Percentiles rank a stretch among this genome's conserved stretches.
Evolutionary conservation across 2,113 vertebrate species (phyloP).

Genomic region (Dipodomys stephensi): DNA sequence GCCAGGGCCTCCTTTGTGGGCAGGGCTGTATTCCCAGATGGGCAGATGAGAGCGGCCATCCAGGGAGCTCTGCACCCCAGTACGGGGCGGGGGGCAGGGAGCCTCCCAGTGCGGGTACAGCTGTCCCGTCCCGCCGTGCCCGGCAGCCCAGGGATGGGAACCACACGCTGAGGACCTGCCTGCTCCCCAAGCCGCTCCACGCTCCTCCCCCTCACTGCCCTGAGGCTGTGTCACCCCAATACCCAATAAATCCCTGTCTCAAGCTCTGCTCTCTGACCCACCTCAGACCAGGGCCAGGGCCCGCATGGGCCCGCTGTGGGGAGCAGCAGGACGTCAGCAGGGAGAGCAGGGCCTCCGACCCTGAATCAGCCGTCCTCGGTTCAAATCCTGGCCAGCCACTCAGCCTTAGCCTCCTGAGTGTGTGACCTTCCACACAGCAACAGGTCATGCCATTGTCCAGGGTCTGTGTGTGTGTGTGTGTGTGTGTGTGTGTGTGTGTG

Average conservation of each 20-base stretch:
- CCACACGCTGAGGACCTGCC: rapidly evolving
- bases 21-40: not conserved
- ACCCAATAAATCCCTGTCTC: not conserved
- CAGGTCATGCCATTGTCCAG: not conserved
- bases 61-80: no score
- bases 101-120: rapidly evolving
- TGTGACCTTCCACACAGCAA: rapidly evolving
- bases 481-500: no score
- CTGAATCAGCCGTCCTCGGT: no score
- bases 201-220: not conserved
- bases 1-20: no score
- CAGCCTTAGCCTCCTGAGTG: no score
- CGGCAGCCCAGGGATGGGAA: not conserved
- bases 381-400: not conserved
- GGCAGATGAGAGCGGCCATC: not conserved
- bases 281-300: rapidly evolving
- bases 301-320: no score
- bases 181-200: not conserved
- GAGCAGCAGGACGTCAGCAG: not conserved
- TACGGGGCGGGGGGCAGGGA: not conserved
- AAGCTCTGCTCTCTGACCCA: not conserved
- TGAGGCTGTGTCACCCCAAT: no score
- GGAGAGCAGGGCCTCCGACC: rapidly evolving
- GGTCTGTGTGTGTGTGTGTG: no score
- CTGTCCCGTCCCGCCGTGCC: not conserved